Evolutionary conservation across 2,797 vertebrate genomes (phyloP), one percentile per base, ranked within the genome.

Genomic region (Tenualosa ilisha): DNA sequence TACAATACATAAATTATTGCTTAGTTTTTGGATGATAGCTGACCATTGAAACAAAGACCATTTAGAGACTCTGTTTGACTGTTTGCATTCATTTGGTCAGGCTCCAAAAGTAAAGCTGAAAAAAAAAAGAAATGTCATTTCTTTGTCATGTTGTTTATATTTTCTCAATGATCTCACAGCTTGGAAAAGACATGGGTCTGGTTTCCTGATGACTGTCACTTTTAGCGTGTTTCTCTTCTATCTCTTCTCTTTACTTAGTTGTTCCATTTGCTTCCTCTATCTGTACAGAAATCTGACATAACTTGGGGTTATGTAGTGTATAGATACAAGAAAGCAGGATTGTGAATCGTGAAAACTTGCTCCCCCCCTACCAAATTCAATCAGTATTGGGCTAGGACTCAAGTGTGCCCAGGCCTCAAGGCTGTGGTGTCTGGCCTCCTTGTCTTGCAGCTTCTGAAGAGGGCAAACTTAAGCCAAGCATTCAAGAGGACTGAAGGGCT

Each of bases 401-500:
- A 17, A 40, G 68, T 17, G 31, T 8, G 6, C 6, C 13, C 68
- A 43, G 68, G 37, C 68, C 68, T 40, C 13, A 37, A 8, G 68
- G 68, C 68, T 75, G 68, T 40, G 68, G 37, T 3, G 68, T 43
- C 68, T 75, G 12, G 37, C 68, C 68, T 56, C 54, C 17, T 56
- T 56, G 54, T 22, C 17, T 56, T 6, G 54, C 17, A 20, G 54
- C 68, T 43, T 43, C 68, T 40, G 31, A 43, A 37, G 37, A 31
- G 31, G 68, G 68, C 5, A 6, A 75, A 20, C 31, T 20, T 37
- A 20, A 75, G 68, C 68, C 31, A 40, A 7, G 15, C 15, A 43
- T 75, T 75, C 68, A 75, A 72, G 15, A 72, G 68, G 17, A 75
- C 31, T 17, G 37, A 43, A 40, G 68, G 37, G 68, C 68, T 75